A percentile compares a stretch with the other conserved stretches of the same genome.
Evolutionary conservation across 2,888 invertebrate species (phyloP).

Genomic region (Cremastinae sp.): DNA sequence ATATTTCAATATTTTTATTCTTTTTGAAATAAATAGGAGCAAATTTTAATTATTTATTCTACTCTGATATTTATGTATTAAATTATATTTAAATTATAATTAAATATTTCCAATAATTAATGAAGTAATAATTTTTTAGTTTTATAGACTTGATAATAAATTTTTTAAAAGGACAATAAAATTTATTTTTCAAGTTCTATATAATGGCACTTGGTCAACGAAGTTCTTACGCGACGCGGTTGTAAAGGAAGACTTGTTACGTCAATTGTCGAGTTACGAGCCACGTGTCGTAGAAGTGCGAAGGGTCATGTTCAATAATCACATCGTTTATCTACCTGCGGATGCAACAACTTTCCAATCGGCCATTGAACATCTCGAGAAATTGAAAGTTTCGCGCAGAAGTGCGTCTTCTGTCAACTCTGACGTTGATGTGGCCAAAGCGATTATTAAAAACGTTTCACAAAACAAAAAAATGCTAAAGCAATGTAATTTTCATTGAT

Average conservation of each 20-base stretch:
- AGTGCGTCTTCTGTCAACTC: constrained; percentile 70
- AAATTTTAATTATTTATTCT: too few species aligned
- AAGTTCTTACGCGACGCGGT: constrained; percentile 64
- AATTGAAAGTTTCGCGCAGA: constrained; percentile 65
- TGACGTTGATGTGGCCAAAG: constrained; percentile 68
- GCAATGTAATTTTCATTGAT: constrained; percentile 63
- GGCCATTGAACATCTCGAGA: constrained; percentile 67
- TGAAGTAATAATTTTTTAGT: neutral
- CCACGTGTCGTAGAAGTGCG: constrained; percentile 65
- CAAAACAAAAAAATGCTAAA: constrained; percentile 52
- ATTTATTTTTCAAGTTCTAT: constrained; percentile 73
- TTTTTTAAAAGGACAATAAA: too few species aligned
- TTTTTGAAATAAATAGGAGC: too few species aligned
- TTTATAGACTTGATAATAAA: neutral
- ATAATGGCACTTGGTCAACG: constrained; percentile 73
- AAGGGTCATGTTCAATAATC: constrained; percentile 69
- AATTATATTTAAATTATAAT: neutral
- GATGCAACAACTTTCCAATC: constrained; percentile 65
- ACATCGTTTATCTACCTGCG: constrained; percentile 72
- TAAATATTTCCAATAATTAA: neutral
- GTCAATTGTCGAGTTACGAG: constrained; percentile 70
- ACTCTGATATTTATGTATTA: too few species aligned
- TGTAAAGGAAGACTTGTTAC: constrained; percentile 76
- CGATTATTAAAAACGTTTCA: constrained; percentile 63
- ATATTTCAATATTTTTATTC: neutral